Evolutionary conservation across 2,888 invertebrate genomes (phyloP).

Genomic region (Horisme vitalbata): DNA sequence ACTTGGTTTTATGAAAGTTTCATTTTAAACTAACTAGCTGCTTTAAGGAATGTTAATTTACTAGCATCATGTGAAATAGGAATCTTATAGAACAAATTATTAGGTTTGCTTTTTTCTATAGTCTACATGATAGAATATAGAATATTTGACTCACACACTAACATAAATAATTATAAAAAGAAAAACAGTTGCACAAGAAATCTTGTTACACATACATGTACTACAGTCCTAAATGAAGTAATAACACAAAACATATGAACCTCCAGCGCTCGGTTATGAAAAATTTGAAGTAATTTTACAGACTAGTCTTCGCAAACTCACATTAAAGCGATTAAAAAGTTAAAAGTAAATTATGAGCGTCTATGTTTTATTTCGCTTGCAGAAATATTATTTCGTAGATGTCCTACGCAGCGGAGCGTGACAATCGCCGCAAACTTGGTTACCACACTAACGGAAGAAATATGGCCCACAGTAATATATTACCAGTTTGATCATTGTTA

Average conservation of each 20-base stretch:
- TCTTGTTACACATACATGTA: too few relatives aligned
- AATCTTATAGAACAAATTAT: too few relatives aligned
- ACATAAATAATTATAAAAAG: too few relatives aligned
- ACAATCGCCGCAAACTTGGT: constrained; percentile 44
- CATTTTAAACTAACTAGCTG: background rate
- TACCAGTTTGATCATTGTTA: constrained; percentile 38
- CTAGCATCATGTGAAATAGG: too few relatives aligned
- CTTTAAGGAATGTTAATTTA: too few relatives aligned
- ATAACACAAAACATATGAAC: constrained; percentile 16
- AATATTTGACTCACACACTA: too few relatives aligned
- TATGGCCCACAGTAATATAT: constrained; percentile 40
- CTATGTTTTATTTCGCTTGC: constrained; percentile 37
- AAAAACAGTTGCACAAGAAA: too few relatives aligned
- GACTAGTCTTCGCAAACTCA: constrained; percentile 32
- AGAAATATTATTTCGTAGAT: constrained; percentile 45
- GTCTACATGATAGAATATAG: too few relatives aligned
- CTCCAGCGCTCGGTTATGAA: constrained; percentile 18
- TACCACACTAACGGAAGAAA: constrained; percentile 35
- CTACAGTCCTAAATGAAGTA: constrained; percentile 12
- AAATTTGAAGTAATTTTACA: constrained; percentile 28
- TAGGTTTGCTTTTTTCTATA: too few relatives aligned
- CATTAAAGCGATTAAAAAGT: constrained; percentile 39
- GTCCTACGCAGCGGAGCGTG: constrained; percentile 42
- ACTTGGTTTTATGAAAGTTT: background rate
- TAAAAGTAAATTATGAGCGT: constrained; percentile 37